Evolutionary conservation across 2,113 vertebrate species (phyloP).

Genomic region (Illadopsis cleaveri): DNA sequence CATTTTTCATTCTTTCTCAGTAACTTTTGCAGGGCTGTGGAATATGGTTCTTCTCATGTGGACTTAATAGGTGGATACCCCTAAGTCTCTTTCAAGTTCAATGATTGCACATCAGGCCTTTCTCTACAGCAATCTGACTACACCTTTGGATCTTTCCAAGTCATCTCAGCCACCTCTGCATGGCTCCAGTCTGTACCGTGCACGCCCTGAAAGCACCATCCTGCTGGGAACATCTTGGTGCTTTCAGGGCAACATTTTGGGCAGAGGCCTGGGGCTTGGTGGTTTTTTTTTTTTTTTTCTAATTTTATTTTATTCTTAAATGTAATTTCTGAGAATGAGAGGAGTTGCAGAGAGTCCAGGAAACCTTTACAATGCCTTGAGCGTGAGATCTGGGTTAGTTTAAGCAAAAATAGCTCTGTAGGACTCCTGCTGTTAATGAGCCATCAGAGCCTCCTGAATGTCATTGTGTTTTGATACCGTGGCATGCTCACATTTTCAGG

Average conservation of each 20-base stretch:
- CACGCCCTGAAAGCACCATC: neutral
- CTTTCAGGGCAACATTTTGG: neutral
- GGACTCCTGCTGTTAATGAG: neutral
- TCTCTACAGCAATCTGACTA: neutral
- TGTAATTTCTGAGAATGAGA: neutral
- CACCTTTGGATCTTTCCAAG: neutral
- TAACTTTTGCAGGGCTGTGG: neutral
- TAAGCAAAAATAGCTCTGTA: neutral
- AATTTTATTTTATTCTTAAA: neutral
- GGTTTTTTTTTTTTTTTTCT: neutral
- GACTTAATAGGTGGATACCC: neutral
- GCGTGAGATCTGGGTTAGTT: neutral
- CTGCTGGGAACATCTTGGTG: neutral
- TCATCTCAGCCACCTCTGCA: neutral
- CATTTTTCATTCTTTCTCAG: neutral
- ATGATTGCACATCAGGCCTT: neutral
- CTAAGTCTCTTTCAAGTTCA: neutral
- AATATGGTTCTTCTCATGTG: neutral
- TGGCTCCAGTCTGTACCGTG: fast-evolving
- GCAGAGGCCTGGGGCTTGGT: neutral
- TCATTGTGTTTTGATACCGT: fast-evolving
- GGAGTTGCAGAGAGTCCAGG: neutral
- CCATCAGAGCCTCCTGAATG: neutral
- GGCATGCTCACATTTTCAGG: neutral
- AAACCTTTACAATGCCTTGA: neutral